Conservation (phyloP, 2,797 vertebrate genomes). For the Sciaenops ocellatus region DNA sequence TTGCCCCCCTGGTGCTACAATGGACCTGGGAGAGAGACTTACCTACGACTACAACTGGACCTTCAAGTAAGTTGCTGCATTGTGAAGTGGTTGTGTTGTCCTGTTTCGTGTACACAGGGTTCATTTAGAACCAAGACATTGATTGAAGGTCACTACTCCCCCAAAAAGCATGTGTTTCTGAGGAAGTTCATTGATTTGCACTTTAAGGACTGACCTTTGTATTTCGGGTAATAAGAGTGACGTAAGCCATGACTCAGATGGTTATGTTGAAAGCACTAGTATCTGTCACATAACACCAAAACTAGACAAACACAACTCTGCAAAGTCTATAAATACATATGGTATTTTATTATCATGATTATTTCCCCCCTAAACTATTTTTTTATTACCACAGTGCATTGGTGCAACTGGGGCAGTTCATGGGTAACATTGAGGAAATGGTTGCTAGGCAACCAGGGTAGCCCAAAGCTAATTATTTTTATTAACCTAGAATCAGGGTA, state of each 20-base stretch:
- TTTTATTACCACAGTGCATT: not conserved
- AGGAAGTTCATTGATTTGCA: slow-evolving; percentile 16
- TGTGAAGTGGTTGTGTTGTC: not conserved
- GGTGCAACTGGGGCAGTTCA: slow-evolving; percentile 7
- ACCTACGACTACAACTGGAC: slow-evolving; percentile 97
- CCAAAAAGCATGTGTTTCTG: slow-evolving; percentile 1
- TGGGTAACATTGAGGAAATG: slow-evolving; percentile 22
- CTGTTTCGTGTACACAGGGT: not conserved
- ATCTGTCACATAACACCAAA: slow-evolving; percentile 38
- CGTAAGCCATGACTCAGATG: slow-evolving; percentile 29
- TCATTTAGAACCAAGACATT: slow-evolving; percentile 5
- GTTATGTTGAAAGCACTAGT: slow-evolving; percentile 35
- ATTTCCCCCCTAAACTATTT: slow-evolving; percentile 11
- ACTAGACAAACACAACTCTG: not conserved
- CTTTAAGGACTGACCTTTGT: slow-evolving; percentile 28
- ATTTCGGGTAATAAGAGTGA: slow-evolving; percentile 42
- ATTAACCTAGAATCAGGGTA: not conserved
- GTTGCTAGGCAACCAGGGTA: slow-evolving; percentile 22
- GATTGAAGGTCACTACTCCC: not conserved
- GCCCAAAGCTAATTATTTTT: slow-evolving; percentile 15
- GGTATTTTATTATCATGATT: too few species aligned
- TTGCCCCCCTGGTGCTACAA: slow-evolving; percentile 93
- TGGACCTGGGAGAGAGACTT: slow-evolving; percentile 92
- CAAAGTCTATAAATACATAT: not conserved
- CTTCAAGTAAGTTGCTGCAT: slow-evolving; percentile 88